phyloP scores from a whole-genome alignment of 2,113 vertebrate species.

The Sardina pilchardus region DNA sequence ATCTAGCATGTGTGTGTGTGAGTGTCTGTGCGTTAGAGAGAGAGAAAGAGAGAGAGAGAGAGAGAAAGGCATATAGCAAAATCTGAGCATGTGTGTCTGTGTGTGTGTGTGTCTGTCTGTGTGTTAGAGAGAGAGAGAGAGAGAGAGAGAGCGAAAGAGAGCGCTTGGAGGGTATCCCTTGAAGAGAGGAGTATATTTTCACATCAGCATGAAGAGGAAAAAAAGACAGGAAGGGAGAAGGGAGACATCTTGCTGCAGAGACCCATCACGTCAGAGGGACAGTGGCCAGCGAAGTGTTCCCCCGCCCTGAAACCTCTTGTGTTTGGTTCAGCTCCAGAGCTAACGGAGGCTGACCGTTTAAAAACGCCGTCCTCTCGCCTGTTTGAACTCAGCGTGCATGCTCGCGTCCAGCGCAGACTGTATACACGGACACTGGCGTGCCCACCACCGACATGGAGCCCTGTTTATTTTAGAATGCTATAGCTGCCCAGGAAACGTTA shows the following conservation, averaged over 20 bases:
- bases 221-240: too few relatives aligned
- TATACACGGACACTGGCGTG: neutral
- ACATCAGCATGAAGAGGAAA: neutral
- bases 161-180: neutral
- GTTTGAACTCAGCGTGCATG: neutral
- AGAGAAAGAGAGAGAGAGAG: too few relatives aligned
- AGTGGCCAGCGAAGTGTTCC: neutral
- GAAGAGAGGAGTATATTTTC: neutral
- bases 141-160: too few relatives aligned
- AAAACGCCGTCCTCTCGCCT: neutral
- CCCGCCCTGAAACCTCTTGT: neutral
- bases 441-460: too few relatives aligned
- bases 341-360: neutral
- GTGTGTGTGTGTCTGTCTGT: neutral
- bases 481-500: neutral
- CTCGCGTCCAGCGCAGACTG: neutral
- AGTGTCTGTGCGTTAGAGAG: too few relatives aligned
- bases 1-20: neutral
- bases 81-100: too few relatives aligned
- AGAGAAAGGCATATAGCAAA: neutral
- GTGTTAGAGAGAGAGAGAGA: too few relatives aligned
- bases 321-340: neutral
- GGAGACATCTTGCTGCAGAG: neutral
- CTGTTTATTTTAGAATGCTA: neutral
- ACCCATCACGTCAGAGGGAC: neutral